phyloP scores from a whole-genome alignment of 2,113 vertebrate species.

The Brachirus orientalis region DNA sequence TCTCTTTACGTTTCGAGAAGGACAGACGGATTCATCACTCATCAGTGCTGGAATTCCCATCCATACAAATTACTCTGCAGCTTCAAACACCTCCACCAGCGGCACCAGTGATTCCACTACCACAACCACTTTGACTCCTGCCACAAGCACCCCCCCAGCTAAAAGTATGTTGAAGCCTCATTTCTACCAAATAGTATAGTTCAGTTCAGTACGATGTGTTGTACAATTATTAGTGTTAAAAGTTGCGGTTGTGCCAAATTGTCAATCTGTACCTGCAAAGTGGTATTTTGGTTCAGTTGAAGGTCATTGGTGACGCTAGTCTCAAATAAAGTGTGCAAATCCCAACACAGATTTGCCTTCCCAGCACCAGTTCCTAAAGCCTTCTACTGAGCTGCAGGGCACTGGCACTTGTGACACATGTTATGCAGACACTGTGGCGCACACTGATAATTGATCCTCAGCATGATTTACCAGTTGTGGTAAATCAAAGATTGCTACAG shows the following conservation, averaged over 20 bases:
- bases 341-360: not conserved
- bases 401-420: not conserved
- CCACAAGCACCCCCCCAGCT: slow-evolving; percentile 45
- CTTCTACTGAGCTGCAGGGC: slow-evolving; percentile 32
- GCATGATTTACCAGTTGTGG: slow-evolving; percentile 22
- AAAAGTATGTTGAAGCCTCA: slow-evolving; percentile 71
- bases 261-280: not conserved
- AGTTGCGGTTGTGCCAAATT: too few relatives aligned
- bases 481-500: slow-evolving; percentile 29
- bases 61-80: slow-evolving; percentile 27
- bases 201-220: too few relatives aligned
- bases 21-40: slow-evolving; percentile 63
- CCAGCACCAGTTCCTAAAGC: slow-evolving; percentile 17
- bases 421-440: slow-evolving; percentile 50
- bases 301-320: not conserved
- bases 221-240: too few relatives aligned
- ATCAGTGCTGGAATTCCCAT: slow-evolving; percentile 35
- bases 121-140: slow-evolving; percentile 23
- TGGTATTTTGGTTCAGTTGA: not conserved
- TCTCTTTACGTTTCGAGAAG: slow-evolving; percentile 77
- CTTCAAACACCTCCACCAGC: slow-evolving; percentile 2
- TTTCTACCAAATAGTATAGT: too few relatives aligned
- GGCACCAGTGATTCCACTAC: slow-evolving; percentile 9
- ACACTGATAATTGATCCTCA: slow-evolving; percentile 65
- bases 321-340: not conserved